Base-by-base conservation (phyloP, 2,113 vertebrate species). In the Pollimyrus isidori region DNA sequence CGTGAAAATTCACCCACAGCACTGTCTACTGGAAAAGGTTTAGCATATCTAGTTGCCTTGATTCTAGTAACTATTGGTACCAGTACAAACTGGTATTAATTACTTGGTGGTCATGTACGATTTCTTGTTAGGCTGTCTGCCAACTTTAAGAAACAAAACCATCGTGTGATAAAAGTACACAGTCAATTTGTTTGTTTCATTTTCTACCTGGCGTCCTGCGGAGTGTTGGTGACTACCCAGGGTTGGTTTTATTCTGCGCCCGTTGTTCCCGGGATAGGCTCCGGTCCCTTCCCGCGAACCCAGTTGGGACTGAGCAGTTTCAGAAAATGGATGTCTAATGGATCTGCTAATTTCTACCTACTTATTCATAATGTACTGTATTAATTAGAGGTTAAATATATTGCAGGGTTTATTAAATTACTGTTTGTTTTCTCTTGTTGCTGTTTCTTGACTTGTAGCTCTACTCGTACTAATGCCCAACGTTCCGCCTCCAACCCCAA, bases 401-500 rank as follows among this genome's bases (percentile, higher is more conserved):
- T 39, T 21, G 30, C 45, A 26, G 46, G 7, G 4, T 86, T 69
- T 48, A 13, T 52, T 52, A 80, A 46, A 73, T 11, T 3, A 9
- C 26, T 89, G 4, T 86, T 80, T 90, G n/a, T 46, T n/a, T 83
- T 58, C 88, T 58, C 85, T 58, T 56, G 6, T 26, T 87, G 69
- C 17, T 91, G 2, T 89, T 88, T 87, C 87, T 49, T 88, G 45
- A 6, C 52, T 45, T 89, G 7, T 89, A 95, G 94, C 26, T 94
- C 94, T 86, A 93, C 90, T 50, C 94, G 93, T 90, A 93, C 90
- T 89, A 90, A 92, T 23, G 92, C 91, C 88, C 96, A 95, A 42
- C 93, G 83, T 89, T 93, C 92, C 90, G 91, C 92, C 73, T 95
- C 94, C 87, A 93, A 93, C 89, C 87, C 95, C 62, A 88, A 94